Conservation (phyloP, 2,113 vertebrate species). For the Passer montanus region DNA sequence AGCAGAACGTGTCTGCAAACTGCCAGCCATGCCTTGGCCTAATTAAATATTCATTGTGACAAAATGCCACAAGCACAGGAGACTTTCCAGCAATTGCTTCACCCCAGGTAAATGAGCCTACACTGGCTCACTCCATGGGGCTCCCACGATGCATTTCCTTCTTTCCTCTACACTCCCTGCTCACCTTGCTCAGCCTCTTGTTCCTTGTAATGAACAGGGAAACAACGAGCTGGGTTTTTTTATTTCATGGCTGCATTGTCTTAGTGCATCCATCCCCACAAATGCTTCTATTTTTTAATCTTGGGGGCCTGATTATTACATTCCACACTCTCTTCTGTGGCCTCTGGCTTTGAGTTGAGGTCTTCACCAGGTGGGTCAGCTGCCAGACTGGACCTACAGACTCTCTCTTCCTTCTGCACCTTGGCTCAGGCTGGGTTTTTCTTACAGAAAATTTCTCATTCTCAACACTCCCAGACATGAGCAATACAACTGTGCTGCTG, state of each 20-base stretch:
- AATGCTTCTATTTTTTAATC: background rate
- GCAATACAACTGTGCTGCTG: background rate
- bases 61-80: constrained; percentile 20
- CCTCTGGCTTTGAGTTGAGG: background rate
- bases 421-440: background rate
- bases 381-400: background rate
- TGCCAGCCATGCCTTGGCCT: background rate
- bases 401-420: background rate
- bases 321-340: background rate
- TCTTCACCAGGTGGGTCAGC: background rate
- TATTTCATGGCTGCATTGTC: background rate
- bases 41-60: constrained; percentile 46
- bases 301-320: rapidly evolving
- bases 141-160: rapidly evolving
- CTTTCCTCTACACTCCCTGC: background rate
- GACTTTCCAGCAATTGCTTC: background rate
- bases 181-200: background rate
- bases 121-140: rapidly evolving
- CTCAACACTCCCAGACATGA: constrained; percentile 38
- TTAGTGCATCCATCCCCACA: background rate
- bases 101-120: background rate
- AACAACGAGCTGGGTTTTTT: background rate
- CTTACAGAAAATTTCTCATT: constrained; percentile 12
- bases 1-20: background rate
- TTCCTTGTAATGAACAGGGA: background rate